Conservation (phyloP, 2,797 vertebrate species). For the Iguana delicatissima region DNA sequence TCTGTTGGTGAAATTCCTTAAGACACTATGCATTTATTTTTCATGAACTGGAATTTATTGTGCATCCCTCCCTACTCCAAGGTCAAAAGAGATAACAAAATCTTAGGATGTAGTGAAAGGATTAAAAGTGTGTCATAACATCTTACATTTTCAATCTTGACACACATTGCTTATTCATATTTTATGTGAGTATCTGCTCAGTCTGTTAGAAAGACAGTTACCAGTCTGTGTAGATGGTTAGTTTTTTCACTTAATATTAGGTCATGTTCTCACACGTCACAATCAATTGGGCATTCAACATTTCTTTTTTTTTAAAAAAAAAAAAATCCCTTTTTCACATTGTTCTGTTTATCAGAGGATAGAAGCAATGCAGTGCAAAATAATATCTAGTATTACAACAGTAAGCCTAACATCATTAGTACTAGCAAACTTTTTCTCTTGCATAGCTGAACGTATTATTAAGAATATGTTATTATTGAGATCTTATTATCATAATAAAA, state of each 20-base stretch:
- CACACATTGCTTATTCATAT: conserved; percentile 51
- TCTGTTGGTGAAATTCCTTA: conserved; percentile 8
- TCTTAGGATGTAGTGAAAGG: conserved; percentile 19
- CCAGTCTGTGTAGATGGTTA: conserved; percentile 20
- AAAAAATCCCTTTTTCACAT: conserved; percentile 25
- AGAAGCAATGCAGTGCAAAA: conserved; percentile 43
- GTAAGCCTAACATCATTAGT: conserved; percentile 43
- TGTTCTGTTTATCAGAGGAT: conserved; percentile 52
- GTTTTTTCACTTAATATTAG: conserved; percentile 42
- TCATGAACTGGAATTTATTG: conserved; percentile 5
- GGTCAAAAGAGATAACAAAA: conserved; percentile 39
- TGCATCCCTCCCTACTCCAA: conserved; percentile 30
- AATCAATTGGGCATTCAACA: conserved; percentile 25
- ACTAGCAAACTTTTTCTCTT: conserved; percentile 49
- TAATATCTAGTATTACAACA: conserved; percentile 38
- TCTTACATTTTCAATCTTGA: conserved; percentile 44
- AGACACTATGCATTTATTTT: conserved; percentile 18
- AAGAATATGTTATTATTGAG: background rate
- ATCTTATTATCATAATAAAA: conserved; percentile 40
- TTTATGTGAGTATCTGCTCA: conserved; percentile 47
- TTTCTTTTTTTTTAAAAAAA: conserved; percentile 19
- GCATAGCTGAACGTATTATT: conserved; percentile 39
- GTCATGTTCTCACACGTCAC: conserved; percentile 11
- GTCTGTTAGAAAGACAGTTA: conserved; percentile 56
- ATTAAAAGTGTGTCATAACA: conserved; percentile 23